Percentiles rank a stretch among this genome's conserved stretches.
Evolutionary conservation across 2,888 invertebrate genomes (phyloP).

Genomic region (Aporophyla nigra): DNA sequence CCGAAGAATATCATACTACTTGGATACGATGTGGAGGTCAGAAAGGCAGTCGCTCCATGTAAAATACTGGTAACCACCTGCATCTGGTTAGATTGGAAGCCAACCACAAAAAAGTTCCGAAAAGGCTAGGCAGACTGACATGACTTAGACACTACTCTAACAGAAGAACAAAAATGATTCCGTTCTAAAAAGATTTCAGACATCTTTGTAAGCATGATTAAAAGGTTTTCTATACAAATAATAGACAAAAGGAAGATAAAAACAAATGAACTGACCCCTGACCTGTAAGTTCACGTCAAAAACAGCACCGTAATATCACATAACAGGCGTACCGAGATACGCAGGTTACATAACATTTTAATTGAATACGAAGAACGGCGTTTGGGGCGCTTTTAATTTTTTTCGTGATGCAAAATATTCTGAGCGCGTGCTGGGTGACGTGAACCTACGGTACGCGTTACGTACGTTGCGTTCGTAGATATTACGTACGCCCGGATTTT

Average conservation of each 20-base stretch:
- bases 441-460: constrained; percentile 23
- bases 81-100: too few relatives aligned
- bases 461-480: constrained; percentile 29
- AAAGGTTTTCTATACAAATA: background rate
- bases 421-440: constrained; percentile 43
- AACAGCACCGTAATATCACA: background rate
- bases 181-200: too few relatives aligned
- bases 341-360: constrained; percentile 49
- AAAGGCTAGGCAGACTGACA: too few relatives aligned
- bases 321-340: constrained; percentile 14
- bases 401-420: constrained; percentile 62
- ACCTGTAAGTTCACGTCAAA: background rate
- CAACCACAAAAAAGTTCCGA: too few relatives aligned
- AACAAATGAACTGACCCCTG: background rate
- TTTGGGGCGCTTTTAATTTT: constrained; percentile 57
- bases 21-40: too few relatives aligned
- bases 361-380: constrained; percentile 56
- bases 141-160: too few relatives aligned
- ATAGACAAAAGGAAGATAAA: background rate
- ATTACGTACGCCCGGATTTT: constrained; percentile 40
- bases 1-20: too few relatives aligned
- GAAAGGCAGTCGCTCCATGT: too few relatives aligned
- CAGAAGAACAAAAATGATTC: too few relatives aligned
- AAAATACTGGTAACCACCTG: too few relatives aligned
- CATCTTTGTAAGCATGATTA: too few relatives aligned